Evolutionary conservation across 1,140 invertebrate genomes (phyloP).

Genomic region (Brachionus rotundiformis): DNA sequence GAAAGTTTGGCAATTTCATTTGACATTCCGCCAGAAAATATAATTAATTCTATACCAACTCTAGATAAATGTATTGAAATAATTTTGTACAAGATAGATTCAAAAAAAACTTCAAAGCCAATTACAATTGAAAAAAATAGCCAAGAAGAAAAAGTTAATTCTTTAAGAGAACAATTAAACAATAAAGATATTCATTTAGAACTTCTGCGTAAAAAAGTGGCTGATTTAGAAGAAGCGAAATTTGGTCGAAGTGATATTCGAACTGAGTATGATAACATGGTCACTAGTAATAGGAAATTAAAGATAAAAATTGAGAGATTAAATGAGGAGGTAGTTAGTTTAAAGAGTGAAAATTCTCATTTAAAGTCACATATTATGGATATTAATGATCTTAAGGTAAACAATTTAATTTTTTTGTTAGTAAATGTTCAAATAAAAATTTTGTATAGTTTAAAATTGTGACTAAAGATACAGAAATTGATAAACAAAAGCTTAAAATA

Average conservation of each 20-base stretch:
- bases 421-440: not conserved
- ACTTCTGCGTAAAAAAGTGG: slow-evolving; percentile 76
- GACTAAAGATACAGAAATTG: slow-evolving; percentile 60
- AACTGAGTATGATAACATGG: slow-evolving; percentile 22
- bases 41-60: slow-evolving; percentile 1
- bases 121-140: not conserved
- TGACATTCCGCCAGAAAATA: slow-evolving; percentile 6
- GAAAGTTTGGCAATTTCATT: slow-evolving; percentile 6
- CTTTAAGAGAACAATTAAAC: slow-evolving; percentile 81
- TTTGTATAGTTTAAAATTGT: slow-evolving; percentile 52
- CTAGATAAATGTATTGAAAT: slow-evolving; percentile 12
- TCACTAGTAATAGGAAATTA: not conserved
- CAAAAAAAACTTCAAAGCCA: not conserved
- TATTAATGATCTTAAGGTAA: slow-evolving; percentile 29
- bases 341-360: slow-evolving; percentile 47
- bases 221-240: slow-evolving; percentile 57
- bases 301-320: slow-evolving; percentile 46
- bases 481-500: slow-evolving; percentile 58
- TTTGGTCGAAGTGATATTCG: slow-evolving; percentile 18
- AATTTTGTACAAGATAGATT: not conserved
- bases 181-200: slow-evolving; percentile 86
- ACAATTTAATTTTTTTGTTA: too few relatives aligned
- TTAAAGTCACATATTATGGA: slow-evolving; percentile 39
- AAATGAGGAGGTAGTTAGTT: not conserved
- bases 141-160: slow-evolving; percentile 63